Evolutionary conservation across 2,113 vertebrate species (phyloP), one percentile per base, ranked within the genome.

Genomic region (Emydura subglobosa): DNA sequence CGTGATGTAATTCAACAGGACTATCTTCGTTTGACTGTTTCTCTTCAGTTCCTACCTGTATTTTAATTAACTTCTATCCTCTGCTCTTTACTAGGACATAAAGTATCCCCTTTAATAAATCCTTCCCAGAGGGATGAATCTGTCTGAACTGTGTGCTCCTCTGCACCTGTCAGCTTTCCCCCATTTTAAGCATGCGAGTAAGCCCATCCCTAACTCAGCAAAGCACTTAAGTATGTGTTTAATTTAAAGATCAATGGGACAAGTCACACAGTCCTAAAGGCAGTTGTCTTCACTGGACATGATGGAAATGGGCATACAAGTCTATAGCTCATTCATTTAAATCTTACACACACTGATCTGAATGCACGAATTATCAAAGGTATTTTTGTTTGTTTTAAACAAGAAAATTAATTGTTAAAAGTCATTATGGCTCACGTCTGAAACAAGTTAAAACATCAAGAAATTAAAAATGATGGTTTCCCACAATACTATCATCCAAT

Each of bases 311-410:
- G 17, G 72, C 86, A 27, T 79, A 86, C 21, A 44, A 93, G 84
- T 80, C 31, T 89, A 11, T 22, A 0, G 0, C 74, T 93, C 89
- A 42, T 89, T 88, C 83, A 74, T 92, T 92, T 91, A 85, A 79
- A 68, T 79, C 87, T 91, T n/a, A 88, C 25, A 82, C 17, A 91
- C 94, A 96, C 89, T 94, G 93, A 96, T 95, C 92, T 96, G 87
- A 92, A 51, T 54, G 87, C 59, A 88, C 84, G 0, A 42, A 55
- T 7, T 17, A 19, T 19, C 61, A 68, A 68, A 68, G 61, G 61
- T n/a, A 19, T 68, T 68, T 61, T 68, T 34, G 16, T 65, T 34
- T 65, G 61, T n/a, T n/a, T 68, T n/a, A 68, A 68, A 34, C 6
- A 68, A n/a, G 16, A 16, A 68, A 68, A n/a, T 34, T n/a, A 34